Evolutionary conservation across 2,113 vertebrate species (phyloP), one percentile per base, ranked within the genome.

Genomic region (Epinephelus moara): DNA sequence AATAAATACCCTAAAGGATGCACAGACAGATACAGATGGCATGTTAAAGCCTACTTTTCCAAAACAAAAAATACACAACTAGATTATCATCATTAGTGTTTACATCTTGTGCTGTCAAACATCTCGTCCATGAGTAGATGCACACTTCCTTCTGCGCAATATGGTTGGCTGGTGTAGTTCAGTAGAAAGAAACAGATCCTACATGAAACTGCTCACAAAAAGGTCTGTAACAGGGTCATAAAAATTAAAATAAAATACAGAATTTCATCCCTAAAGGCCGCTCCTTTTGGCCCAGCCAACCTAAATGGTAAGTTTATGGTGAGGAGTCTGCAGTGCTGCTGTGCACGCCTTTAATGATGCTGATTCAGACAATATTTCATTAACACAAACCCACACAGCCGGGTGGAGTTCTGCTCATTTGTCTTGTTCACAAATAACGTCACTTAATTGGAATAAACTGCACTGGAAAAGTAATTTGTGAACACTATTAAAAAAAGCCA

Each of bases 1-100:
- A 99, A 96, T 93, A 99, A 95, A 95, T 99, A 99, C 92, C 98
- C 98, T 99, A 94, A 73, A 91, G 88, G 93, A 52, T 0, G n/a
- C 2, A 25, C 14, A 64, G 19, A 86, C 6, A 37, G 5, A 37
- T 6, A 7, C 6, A 37, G 33, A 37, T 37, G 33, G 6, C 33
- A 37, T 37, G 33, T 37, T 37, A 37, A 7, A 37, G 33, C 33
- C 33, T 37, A 37, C 6, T 37, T 37, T 37, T 37, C 33, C 33
- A 7, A 37, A 37, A 49, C 9, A 9, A 62, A 75, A 52, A 49
- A 73, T 17, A 57, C 6, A 23, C 5, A 23, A 37, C 6, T 37
- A 37, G 33, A 30, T 30, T 30, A 30, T 30, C 33, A 37, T 37
- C 33, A 37, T 37, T 37, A 37, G 6, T 7, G 33, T 37, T 37